phyloP scores from a whole-genome alignment of 53 echinoderm and acorn worm genomes.

The Arbacia lixula region DNA sequence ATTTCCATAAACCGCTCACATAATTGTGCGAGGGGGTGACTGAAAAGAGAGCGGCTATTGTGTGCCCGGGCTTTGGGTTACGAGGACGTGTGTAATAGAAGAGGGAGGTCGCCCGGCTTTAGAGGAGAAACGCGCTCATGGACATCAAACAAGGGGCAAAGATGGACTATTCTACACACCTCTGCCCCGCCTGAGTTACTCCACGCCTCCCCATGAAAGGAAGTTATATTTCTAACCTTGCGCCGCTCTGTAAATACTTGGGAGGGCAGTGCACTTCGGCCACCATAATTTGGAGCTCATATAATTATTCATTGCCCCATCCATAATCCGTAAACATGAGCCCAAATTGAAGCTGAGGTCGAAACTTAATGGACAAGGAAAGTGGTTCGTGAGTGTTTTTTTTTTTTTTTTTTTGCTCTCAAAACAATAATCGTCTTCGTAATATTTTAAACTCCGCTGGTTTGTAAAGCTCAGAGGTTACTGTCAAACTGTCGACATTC shows the following conservation, averaged over 20 bases:
- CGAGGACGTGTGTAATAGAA: constrained; percentile 47
- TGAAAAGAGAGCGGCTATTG: constrained; percentile 13
- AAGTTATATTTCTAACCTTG: constrained; percentile 32
- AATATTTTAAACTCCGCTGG: too few relatives aligned
- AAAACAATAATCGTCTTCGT: too few relatives aligned
- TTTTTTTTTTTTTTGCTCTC: too few relatives aligned
- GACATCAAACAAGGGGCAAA: constrained; percentile 47
- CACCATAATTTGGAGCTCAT: too few relatives aligned
- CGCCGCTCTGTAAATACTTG: not conserved
- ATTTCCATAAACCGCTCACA: constrained; percentile 14
- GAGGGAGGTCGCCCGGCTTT: constrained; percentile 33
- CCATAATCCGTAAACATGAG: too few relatives aligned
- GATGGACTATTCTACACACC: constrained; percentile 37
- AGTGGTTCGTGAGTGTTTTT: too few relatives aligned
- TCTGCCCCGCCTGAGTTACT: constrained; percentile 2
- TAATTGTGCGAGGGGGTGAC: not conserved
- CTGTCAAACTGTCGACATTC: too few relatives aligned
- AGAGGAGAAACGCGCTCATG: constrained; percentile 21
- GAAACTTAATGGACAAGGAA: too few relatives aligned
- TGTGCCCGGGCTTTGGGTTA: constrained; percentile 9
- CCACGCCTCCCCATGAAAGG: not conserved
- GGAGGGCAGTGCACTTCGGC: constrained; percentile 33
- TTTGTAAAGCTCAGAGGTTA: too few relatives aligned
- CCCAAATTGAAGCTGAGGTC: too few relatives aligned
- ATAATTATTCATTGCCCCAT: too few relatives aligned